A percentile compares a stretch with the other conserved stretches of the same genome.
These are phyloP conservation scores for Rhynchonycteris naso DNA, from an alignment of 2,797 vertebrate genomes.

Conservation along the genomic window DNA sequence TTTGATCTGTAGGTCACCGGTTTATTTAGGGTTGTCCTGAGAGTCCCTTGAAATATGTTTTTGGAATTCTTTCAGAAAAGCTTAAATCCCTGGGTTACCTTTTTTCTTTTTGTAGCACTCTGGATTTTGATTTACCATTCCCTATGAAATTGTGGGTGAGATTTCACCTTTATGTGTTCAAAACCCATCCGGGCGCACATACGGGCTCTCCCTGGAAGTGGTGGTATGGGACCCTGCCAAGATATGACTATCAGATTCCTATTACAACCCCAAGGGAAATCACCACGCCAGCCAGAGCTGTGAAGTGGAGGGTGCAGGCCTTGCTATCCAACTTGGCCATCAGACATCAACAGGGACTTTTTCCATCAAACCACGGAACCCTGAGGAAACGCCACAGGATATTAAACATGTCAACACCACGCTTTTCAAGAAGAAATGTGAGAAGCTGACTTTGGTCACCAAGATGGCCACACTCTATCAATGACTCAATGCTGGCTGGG, in stretches of 20 bases:
- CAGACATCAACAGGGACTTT: constrained; percentile 38
- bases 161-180: constrained; percentile 54
- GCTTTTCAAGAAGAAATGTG: constrained; percentile 68
- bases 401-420: constrained; percentile 68
- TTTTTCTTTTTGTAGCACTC: background rate
- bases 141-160: constrained; percentile 26
- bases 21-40: constrained; percentile 55
- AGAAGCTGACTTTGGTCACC: constrained; percentile 62
- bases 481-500: background rate
- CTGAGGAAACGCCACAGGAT: constrained; percentile 67
- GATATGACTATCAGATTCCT: background rate
- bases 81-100: constrained; percentile 50
- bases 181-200: background rate
- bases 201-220: background rate
- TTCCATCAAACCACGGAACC: constrained; percentile 34
- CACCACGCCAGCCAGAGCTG: background rate
- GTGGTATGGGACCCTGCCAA: background rate
- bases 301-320: background rate
- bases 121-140: constrained; percentile 64
- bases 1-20: constrained; percentile 68
- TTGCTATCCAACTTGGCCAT: constrained; percentile 48
- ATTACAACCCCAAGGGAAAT: constrained; percentile 3
- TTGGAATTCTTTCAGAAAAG: constrained; percentile 71
- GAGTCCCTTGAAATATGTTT: constrained; percentile 57
- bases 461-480: constrained; percentile 52